Base-by-base conservation (phyloP, 2,113 vertebrate species). In the Galeopterus variegatus region DNA sequence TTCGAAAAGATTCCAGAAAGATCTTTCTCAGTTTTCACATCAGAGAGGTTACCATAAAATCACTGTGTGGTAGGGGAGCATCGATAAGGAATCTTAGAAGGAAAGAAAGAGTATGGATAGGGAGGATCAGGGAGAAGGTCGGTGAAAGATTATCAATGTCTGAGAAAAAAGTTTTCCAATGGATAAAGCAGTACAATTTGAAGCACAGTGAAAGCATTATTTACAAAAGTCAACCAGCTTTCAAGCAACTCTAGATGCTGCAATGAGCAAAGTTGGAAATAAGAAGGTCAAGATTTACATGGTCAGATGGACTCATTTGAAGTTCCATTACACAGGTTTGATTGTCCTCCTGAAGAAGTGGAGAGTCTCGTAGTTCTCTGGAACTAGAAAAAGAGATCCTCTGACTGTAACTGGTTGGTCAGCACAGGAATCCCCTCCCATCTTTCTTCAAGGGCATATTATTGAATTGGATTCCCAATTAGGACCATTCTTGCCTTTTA, bases 11-110 rank as follows among this genome's bases (percentile, higher is more conserved):
- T 81, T 56, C 41, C 85, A 64, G 41, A 97, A 88, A 95, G 83
- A 95, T 96, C 94, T 84, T 90, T 95, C 86, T 98, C 94, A 92
- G 92, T 97, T 97, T 97, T 88, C 95, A 96, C 93, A 95, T 94
- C 95, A 97, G 75, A 97, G 23, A 41, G 18, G 31, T 95, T 93
- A 92, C 60, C 70, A 90, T 69, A 92, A 97, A 97, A 92, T 85
- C 69, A 60, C 65, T 95, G 48, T 80, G 83, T 72, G 15, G 26
- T 72, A 81, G 91, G 76, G 62, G 45, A 28, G 1, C 26, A 31
- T 69, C 88, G 97, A 96, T 97, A 97, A 97, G 95, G 62, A 95
- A 95, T 97, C 92, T 81, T 41, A 69, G 75, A 96, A 95, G 77
- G 45, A 88, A 87, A n/a, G 33, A 90, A 93, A 93, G 28, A 19